Conservation (phyloP, 2,113 vertebrate species). For the Spheniscus mendiculus region DNA sequence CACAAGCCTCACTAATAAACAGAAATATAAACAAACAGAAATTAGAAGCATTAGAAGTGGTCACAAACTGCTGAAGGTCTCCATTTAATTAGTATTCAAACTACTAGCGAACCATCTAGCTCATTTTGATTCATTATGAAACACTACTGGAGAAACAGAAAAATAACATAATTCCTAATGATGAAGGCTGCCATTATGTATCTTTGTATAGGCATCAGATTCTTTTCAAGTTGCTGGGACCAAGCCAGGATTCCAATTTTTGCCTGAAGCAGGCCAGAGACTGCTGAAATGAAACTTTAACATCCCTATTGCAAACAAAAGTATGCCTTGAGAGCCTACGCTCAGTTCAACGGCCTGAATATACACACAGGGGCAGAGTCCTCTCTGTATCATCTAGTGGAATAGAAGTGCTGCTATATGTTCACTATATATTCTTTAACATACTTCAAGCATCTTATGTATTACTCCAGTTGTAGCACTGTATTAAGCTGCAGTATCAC, state of each 20-base stretch:
- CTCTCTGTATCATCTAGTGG: background rate
- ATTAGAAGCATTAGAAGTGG: slow-evolving; percentile 48
- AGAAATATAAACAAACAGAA: slow-evolving; percentile 50
- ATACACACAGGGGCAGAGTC: background rate
- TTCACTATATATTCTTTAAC: background rate
- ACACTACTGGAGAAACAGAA: slow-evolving; percentile 54
- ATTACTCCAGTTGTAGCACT: background rate
- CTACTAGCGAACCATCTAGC: slow-evolving; percentile 3
- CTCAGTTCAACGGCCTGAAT: background rate
- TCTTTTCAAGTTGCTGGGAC: slow-evolving; percentile 63
- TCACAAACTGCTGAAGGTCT: slow-evolving; percentile 43
- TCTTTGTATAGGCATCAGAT: slow-evolving; percentile 54
- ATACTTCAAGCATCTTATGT: background rate
- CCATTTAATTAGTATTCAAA: slow-evolving; percentile 57
- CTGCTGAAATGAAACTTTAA: slow-evolving; percentile 29
- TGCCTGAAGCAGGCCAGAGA: slow-evolving; percentile 31
- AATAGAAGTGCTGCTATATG: background rate
- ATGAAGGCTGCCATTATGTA: slow-evolving; percentile 54
- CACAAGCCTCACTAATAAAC: background rate
- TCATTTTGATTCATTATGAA: slow-evolving; percentile 59
- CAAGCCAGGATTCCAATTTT: slow-evolving; percentile 48
- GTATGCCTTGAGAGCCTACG: background rate
- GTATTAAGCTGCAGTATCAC: background rate
- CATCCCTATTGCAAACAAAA: background rate
- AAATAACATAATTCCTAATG: slow-evolving; percentile 67